Conservation (phyloP, 2,113 vertebrate genomes). For the Rhizomys pruinosus region DNA sequence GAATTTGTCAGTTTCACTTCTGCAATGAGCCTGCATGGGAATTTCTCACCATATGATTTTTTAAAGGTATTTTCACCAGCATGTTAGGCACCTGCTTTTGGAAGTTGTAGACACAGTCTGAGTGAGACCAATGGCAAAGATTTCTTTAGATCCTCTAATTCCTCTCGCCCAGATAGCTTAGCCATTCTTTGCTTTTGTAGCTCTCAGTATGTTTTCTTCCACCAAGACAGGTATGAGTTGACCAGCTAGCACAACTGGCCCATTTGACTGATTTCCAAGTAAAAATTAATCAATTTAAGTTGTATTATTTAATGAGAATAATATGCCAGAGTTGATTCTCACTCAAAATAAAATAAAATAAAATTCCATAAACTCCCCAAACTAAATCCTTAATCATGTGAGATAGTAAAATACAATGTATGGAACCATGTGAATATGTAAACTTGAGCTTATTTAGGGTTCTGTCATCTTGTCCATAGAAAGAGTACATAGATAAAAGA, state of each 20-base stretch:
- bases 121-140: neutral
- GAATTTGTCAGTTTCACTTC: conserved; percentile 30
- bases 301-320: conserved; percentile 27
- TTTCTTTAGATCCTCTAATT: neutral
- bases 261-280: conserved; percentile 7
- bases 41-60: neutral
- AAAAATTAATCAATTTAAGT: neutral
- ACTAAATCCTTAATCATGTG: neutral
- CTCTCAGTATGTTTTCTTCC: neutral
- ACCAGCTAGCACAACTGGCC: neutral
- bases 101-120: neutral
- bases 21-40: neutral
- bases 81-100: neutral
- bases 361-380: neutral
- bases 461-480: neutral
- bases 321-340: neutral
- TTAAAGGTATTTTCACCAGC: neutral
- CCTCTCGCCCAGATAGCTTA: neutral
- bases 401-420: neutral
- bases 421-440: neutral
- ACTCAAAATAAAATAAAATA: conserved; percentile 28
- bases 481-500: neutral
- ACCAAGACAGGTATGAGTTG: neutral
- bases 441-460: neutral
- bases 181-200: neutral